phyloP scores from a whole-genome alignment of 2,888 invertebrate species.

The Zeuzera pyrina region DNA sequence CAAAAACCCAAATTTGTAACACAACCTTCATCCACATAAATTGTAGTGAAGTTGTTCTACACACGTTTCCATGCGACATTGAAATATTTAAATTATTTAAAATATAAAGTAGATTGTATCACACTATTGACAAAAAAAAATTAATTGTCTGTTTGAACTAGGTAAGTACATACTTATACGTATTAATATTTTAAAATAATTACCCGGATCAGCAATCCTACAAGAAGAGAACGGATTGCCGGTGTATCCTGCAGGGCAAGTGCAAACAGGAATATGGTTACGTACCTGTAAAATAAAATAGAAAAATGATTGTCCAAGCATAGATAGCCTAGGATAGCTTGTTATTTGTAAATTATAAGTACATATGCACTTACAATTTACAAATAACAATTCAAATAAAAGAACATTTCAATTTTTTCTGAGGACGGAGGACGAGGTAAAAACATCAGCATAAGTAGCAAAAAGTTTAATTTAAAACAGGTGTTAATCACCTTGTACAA shows the following conservation, averaged over 20 bases:
- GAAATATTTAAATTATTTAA: not conserved
- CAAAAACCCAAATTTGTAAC: no score
- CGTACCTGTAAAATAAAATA: slow-evolving; percentile 52
- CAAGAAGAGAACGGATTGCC: slow-evolving; percentile 85
- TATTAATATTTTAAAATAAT: not conserved
- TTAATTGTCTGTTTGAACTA: not conserved
- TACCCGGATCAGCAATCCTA: slow-evolving; percentile 83
- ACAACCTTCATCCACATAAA: no score
- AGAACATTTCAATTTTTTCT: no score
- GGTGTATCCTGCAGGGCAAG: slow-evolving; percentile 83
- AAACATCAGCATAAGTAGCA: no score
- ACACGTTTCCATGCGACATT: no score
- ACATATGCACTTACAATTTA: no score
- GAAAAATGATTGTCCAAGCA: not conserved
- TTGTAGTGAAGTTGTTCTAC: no score
- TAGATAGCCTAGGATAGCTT: no score
- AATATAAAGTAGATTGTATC: not conserved
- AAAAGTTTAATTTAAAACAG: not conserved
- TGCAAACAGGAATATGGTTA: slow-evolving; percentile 84
- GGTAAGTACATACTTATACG: not conserved
- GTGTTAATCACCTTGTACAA: not conserved
- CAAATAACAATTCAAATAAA: no score
- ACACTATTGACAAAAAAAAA: not conserved
- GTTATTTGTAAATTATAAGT: no score
- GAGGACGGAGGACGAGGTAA: no score